Evolutionary conservation across 92 coral and sea anemone species (phyloP).

Genomic region (Bergia sp.): DNA sequence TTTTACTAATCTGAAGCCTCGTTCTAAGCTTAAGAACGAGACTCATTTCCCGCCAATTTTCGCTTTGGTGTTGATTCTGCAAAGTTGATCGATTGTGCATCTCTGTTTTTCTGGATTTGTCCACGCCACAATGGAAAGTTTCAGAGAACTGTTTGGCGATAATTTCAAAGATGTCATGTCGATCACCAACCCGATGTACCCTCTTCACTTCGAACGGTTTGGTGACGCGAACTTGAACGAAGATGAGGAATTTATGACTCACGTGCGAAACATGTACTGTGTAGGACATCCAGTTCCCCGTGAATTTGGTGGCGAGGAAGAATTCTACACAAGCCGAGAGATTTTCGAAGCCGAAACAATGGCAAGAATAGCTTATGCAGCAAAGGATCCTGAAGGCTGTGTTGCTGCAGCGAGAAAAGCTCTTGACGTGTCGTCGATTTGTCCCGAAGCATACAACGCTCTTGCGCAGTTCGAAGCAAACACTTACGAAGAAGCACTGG

Average conservation of each 20-base stretch:
- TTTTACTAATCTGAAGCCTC: background rate
- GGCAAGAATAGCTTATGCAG: no score
- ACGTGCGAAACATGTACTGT: conserved; percentile 17
- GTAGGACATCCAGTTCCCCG: conserved; percentile 56
- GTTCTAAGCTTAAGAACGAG: conserved; percentile 50
- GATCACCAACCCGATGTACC: conserved; percentile 69
- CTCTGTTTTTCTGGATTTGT: background rate
- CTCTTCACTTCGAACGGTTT: conserved; percentile 74
- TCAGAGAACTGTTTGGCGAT: conserved; percentile 56
- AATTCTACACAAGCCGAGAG: conserved; percentile 45
- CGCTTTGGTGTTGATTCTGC: background rate
- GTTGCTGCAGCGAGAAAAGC: conserved; percentile 62
- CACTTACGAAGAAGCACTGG: conserved; percentile 66
- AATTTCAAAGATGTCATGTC: conserved; percentile 61
- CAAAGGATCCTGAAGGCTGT: background rate
- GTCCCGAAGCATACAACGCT: conserved; percentile 79
- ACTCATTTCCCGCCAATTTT: conserved; percentile 51
- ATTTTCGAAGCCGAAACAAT: conserved; percentile 52
- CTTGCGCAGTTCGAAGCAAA: conserved; percentile 64
- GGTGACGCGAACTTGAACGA: conserved; percentile 60
- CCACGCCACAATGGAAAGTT: conserved; percentile 41
- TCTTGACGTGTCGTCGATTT: conserved; percentile 56
- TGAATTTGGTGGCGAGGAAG: conserved; percentile 54
- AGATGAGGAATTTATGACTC: conserved; percentile 64
- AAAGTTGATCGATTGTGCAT: no score